A percentile compares a stretch with the other conserved stretches of the same genome.
Conservation (phyloP, 2,797 vertebrate genomes). For the Thripadectes ignobilis region DNA sequence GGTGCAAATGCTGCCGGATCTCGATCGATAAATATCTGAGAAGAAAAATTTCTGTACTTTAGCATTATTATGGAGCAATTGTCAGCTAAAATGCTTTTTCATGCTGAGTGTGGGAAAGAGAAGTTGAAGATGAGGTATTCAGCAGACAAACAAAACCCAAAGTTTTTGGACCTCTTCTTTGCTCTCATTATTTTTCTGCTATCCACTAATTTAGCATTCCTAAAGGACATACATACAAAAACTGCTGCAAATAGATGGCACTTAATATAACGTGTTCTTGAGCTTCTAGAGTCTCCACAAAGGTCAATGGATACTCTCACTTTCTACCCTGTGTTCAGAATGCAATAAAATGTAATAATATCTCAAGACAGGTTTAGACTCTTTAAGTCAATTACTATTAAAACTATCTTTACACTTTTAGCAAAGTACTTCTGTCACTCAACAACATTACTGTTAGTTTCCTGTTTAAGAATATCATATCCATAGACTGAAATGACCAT, state of each 20-base stretch:
- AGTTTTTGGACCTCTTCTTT: neutral
- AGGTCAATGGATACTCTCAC: neutral
- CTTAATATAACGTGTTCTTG: neutral
- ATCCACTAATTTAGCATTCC: neutral
- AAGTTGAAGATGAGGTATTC: neutral
- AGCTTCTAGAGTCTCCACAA: neutral
- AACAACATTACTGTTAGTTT: neutral
- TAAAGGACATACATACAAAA: neutral
- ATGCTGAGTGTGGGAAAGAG: neutral
- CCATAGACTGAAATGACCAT: neutral
- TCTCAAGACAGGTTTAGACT: neutral
- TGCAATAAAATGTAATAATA: neutral
- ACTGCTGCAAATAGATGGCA: neutral
- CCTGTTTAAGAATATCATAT: neutral
- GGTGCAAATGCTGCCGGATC: conserved; percentile 97
- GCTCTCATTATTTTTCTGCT: neutral
- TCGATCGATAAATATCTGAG: conserved; percentile 98
- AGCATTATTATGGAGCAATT: neutral
- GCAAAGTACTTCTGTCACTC: neutral
- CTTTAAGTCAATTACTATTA: neutral
- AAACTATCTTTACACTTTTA: neutral
- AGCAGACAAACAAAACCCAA: neutral
- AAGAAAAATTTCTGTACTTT: neutral
- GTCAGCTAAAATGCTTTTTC: neutral
- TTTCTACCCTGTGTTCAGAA: neutral